Conservation (phyloP, 30 jellyfish, hydroid and myxozoan species). For the Morbakka virulenta region DNA sequence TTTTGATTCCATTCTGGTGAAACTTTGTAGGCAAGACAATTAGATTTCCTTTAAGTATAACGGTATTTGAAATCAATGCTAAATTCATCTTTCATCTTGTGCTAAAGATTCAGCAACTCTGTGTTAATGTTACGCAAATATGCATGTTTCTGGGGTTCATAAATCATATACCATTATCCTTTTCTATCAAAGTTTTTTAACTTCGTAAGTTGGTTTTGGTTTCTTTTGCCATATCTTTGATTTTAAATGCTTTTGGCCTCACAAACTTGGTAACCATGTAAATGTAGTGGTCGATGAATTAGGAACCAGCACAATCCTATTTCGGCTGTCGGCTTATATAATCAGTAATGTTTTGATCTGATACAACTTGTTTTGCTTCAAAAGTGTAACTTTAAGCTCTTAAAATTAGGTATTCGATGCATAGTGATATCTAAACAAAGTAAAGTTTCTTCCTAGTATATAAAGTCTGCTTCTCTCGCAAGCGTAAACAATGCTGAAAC, state of each 20-base stretch:
- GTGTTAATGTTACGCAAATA: too few relatives aligned
- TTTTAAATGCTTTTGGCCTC: conserved; percentile 3
- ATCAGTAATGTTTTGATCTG: neutral
- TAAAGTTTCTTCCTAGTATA: neutral
- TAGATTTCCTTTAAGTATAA: too few relatives aligned
- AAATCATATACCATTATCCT: too few relatives aligned
- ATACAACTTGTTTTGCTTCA: neutral
- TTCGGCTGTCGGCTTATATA: conserved; percentile 2
- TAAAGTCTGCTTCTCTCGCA: neutral
- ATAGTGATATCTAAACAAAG: neutral
- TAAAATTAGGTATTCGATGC: conserved; percentile 10
- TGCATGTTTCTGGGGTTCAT: too few relatives aligned
- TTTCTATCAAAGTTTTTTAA: too few relatives aligned
- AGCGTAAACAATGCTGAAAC: conserved; percentile 33
- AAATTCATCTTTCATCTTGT: neutral
- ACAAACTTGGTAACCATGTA: too few relatives aligned
- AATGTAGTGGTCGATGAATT: too few relatives aligned
- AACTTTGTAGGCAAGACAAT: too few relatives aligned
- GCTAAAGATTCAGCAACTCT: neutral
- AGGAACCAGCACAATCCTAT: neutral
- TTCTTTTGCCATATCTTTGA: too few relatives aligned
- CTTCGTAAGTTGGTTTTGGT: too few relatives aligned
- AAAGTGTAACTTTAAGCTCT: conserved; percentile 3
- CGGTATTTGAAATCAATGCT: neutral
- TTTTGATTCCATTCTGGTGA: too few relatives aligned